These are phyloP conservation scores for Bujurquina vittata DNA, from an alignment of 2,113 vertebrate species.

Conservation along the genomic window DNA sequence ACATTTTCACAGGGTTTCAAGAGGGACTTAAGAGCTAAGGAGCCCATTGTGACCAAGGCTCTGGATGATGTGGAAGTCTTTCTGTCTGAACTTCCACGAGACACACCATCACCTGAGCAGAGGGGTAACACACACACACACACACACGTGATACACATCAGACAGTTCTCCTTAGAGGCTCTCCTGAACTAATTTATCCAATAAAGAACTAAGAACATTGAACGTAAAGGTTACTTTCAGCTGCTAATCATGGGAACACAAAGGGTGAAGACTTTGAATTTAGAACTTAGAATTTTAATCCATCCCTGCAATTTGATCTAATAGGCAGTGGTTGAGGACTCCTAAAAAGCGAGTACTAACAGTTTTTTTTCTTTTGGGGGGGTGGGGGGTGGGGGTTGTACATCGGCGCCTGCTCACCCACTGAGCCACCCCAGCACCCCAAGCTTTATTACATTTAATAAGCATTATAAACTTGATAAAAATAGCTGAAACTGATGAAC, in stretches of 20 bases:
- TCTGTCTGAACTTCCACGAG: slow-evolving; percentile 73
- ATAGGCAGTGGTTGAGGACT: not conserved
- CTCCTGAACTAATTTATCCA: slow-evolving; percentile 15
- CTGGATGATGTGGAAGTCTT: slow-evolving; percentile 75
- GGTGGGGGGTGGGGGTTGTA: too few species aligned
- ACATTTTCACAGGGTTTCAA: slow-evolving; percentile 68
- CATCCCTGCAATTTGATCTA: not conserved
- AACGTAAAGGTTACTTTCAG: slow-evolving; percentile 18
- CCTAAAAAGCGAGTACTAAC: not conserved
- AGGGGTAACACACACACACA: slow-evolving; percentile 63
- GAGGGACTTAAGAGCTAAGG: slow-evolving; percentile 74
- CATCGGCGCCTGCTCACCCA: too few species aligned
- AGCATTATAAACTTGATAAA: too few species aligned
- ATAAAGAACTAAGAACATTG: not conserved
- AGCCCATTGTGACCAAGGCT: slow-evolving; percentile 71
- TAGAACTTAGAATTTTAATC: not conserved
- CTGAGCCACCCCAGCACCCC: too few species aligned
- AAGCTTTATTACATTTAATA: too few species aligned
- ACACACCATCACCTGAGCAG: slow-evolving; percentile 63
- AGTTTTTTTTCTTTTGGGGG: too few species aligned
- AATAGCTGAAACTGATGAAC: too few species aligned
- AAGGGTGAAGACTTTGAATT: not conserved
- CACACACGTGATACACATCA: not conserved
- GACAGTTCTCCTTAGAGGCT: not conserved
- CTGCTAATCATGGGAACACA: slow-evolving; percentile 9